Evolutionary conservation across 2,797 vertebrate species (phyloP).

Genomic region (Oreochromis grahami): DNA sequence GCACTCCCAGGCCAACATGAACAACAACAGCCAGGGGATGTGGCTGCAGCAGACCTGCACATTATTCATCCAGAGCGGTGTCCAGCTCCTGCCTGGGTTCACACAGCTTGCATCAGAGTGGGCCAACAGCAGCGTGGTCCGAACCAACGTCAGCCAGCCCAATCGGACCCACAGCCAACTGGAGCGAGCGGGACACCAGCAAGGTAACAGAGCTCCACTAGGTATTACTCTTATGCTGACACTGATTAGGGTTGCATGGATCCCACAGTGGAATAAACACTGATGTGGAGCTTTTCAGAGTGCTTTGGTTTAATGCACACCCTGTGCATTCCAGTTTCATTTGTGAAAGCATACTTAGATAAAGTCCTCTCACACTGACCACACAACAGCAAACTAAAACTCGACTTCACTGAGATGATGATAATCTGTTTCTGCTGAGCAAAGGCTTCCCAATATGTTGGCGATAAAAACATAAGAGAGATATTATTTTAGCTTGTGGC

Average conservation of each 20-base stretch:
- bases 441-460: neutral
- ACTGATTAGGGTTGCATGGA: neutral
- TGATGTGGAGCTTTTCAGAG: neutral
- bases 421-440: neutral
- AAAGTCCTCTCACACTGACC: neutral
- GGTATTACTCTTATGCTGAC: neutral
- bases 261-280: neutral
- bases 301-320: neutral
- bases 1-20: constrained; percentile 31
- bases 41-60: constrained; percentile 79
- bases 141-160: constrained; percentile 72
- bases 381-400: neutral
- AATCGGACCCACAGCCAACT: constrained; percentile 48
- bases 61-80: constrained; percentile 73
- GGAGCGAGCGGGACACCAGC: constrained; percentile 29
- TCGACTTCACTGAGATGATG: neutral
- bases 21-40: constrained; percentile 62
- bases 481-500: neutral
- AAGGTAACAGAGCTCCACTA: neutral
- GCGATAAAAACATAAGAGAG: neutral
- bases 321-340: neutral
- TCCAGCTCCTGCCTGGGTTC: constrained; percentile 75
- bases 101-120: constrained; percentile 65
- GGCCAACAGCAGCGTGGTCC: constrained; percentile 81
- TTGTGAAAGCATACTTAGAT: neutral